Percentiles rank a stretch among this genome's conserved stretches.
Conservation (phyloP, 2,113 vertebrate species). For the Sitta europaea region DNA sequence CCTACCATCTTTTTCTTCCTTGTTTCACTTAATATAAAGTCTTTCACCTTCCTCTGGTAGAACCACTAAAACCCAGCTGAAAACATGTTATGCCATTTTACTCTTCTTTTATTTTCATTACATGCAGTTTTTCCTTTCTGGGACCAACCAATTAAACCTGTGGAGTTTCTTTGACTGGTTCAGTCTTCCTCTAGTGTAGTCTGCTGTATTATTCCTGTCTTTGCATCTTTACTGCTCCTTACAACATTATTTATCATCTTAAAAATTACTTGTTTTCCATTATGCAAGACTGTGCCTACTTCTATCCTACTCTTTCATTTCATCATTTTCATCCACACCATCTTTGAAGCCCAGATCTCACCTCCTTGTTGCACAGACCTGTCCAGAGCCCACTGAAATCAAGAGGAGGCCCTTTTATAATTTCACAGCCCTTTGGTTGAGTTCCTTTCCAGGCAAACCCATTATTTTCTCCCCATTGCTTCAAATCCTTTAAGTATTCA, state of each 20-base stretch:
- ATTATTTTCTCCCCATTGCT: not conserved
- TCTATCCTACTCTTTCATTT: not conserved
- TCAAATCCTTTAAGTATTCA: not conserved
- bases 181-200: not conserved
- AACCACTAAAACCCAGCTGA: not conserved
- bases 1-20: not conserved
- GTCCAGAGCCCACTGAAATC: not conserved
- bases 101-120: not conserved
- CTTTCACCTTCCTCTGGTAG: not conserved
- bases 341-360: not conserved
- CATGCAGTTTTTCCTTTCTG: not conserved
- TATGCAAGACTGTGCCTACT: not conserved
- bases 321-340: not conserved
- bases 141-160: not conserved
- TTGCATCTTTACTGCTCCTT: not conserved
- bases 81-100: not conserved
- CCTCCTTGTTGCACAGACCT: not conserved
- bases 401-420: not conserved
- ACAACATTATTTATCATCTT: not conserved
- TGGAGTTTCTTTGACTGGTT: not conserved
- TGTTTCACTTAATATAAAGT: not conserved
- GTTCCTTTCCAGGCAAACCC: not conserved
- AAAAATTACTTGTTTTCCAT: not conserved
- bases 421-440: not conserved
- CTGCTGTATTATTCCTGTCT: not conserved